These are phyloP conservation scores for Melinopterus prodromus DNA, from an alignment of 2,888 invertebrate species.

Conservation along the genomic window DNA sequence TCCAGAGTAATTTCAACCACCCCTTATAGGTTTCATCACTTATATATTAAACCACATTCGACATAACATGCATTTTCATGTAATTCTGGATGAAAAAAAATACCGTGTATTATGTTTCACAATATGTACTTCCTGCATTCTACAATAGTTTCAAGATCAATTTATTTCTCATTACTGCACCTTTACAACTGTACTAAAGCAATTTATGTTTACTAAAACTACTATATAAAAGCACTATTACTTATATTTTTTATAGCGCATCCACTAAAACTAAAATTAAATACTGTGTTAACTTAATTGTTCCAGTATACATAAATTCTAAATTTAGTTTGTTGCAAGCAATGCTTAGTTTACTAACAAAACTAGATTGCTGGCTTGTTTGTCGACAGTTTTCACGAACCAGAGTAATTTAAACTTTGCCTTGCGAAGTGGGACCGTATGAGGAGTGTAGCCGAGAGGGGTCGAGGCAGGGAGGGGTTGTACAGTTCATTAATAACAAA, in stretches of 20 bases:
- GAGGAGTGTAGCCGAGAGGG: neutral
- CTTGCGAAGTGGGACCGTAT: neutral
- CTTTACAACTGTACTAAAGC: neutral
- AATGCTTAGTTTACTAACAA: neutral
- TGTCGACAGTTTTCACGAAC: neutral
- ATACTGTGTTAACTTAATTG: too few relatives aligned
- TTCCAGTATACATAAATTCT: neutral
- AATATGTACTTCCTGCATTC: neutral
- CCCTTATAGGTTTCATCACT: too few relatives aligned
- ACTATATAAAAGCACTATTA: neutral
- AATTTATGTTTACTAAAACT: neutral
- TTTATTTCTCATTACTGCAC: neutral
- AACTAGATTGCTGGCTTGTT: neutral
- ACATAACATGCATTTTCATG: too few relatives aligned
- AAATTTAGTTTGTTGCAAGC: neutral
- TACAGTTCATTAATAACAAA: slow-evolving; percentile 4
- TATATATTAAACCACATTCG: too few relatives aligned
- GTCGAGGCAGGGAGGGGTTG: neutral
- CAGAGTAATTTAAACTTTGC: neutral
- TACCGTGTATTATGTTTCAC: neutral
- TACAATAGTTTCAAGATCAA: neutral
- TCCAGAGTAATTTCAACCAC: too few relatives aligned
- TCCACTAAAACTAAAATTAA: neutral
- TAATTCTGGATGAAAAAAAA: too few relatives aligned
- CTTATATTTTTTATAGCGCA: too few relatives aligned